phyloP scores from a whole-genome alignment of 1,140 invertebrate species.

The Brachionus rotundiformis region DNA sequence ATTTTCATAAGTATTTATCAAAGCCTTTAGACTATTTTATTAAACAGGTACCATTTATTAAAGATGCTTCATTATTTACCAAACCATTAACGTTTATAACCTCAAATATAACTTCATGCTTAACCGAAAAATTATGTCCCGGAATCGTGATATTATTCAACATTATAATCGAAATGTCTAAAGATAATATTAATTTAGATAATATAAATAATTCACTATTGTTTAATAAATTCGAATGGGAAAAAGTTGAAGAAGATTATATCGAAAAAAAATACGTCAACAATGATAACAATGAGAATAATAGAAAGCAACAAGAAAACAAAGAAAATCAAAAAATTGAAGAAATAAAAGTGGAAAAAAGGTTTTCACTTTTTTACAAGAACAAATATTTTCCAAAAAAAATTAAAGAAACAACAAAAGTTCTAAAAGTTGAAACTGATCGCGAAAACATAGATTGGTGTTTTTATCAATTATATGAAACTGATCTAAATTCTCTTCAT shows the following conservation, averaged over 20 bases:
- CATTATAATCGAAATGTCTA: no score
- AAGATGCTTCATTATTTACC: neutral
- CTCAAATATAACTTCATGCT: no score
- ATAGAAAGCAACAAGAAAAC: neutral
- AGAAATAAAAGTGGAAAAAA: conserved; percentile 12
- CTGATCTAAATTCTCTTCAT: no score
- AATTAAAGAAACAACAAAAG: no score
- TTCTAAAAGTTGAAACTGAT: neutral
- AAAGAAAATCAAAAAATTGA: neutral
- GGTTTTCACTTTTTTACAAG: neutral
- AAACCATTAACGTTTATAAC: no score
- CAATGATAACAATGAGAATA: conserved; percentile 9
- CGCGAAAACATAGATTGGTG: neutral
- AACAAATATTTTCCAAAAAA: neutral
- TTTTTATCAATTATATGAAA: neutral
- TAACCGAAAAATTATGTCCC: no score
- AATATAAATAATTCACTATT: no score
- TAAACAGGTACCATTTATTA: neutral
- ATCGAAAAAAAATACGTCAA: neutral
- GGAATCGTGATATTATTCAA: no score
- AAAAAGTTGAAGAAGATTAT: no score
- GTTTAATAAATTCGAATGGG: no score
- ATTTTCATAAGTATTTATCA: neutral
- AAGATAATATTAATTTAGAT: no score
- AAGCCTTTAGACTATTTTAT: neutral